phyloP scores from a whole-genome alignment of 2,113 vertebrate species.

The Oryzias curvinotus region DNA sequence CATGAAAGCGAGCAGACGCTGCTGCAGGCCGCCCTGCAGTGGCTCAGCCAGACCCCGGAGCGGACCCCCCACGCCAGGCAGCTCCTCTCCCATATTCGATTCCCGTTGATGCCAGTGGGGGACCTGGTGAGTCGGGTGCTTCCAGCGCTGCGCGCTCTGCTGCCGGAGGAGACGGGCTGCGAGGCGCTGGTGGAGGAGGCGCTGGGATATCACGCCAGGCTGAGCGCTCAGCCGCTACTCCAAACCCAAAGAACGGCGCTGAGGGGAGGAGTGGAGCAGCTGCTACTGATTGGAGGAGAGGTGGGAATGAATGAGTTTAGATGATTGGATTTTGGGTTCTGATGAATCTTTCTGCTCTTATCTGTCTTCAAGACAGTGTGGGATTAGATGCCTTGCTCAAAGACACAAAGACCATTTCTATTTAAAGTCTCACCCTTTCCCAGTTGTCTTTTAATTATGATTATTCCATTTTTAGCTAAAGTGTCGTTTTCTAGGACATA shows the following conservation, averaged over 20 bases:
- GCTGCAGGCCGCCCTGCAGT: constrained; percentile 86
- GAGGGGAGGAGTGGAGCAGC: constrained; percentile 79
- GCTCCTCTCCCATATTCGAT: constrained; percentile 88
- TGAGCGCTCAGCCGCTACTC: constrained; percentile 84
- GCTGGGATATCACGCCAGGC: constrained; percentile 81
- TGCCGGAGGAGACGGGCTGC: constrained; percentile 82
- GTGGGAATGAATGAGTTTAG: constrained; percentile 17
- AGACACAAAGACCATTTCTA: no score
- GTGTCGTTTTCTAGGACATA: no score
- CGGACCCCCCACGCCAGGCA: constrained; percentile 76
- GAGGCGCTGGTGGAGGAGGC: constrained; percentile 88
- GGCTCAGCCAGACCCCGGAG: constrained; percentile 85
- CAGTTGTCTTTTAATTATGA: no score
- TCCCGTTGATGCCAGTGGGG: constrained; percentile 84
- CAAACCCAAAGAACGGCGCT: constrained; percentile 82
- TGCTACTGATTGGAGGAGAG: constrained; percentile 92
- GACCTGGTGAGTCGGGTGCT: constrained; percentile 85
- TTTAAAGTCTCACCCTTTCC: no score
- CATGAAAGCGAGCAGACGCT: constrained; percentile 86
- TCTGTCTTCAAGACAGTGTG: no score
- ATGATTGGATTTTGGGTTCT: neutral
- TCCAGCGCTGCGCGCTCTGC: constrained; percentile 81
- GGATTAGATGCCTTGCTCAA: no score
- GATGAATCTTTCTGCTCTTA: no score
- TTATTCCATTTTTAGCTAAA: no score